These are phyloP conservation scores for Allophyes oxyacanthae DNA, from an alignment of 2,888 invertebrate genomes.

Conservation along the genomic window DNA sequence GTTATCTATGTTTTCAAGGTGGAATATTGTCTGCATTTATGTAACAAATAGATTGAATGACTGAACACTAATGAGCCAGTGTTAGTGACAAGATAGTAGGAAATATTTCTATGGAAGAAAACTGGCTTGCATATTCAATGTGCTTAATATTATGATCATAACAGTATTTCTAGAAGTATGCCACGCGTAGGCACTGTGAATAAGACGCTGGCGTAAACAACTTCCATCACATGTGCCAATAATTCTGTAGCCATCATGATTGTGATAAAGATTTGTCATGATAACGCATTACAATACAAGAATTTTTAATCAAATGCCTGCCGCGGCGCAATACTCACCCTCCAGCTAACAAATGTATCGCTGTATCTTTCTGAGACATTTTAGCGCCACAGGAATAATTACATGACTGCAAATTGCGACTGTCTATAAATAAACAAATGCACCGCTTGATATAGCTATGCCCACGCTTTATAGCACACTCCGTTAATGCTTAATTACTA, in stretches of 20 bases:
- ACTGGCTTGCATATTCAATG: conserved; percentile 1
- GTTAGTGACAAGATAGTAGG: neutral
- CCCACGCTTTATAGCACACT: conserved; percentile 59
- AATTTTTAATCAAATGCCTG: conserved; percentile 44
- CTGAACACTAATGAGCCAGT: conserved; percentile 17
- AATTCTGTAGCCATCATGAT: conserved; percentile 51
- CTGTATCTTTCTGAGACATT: conserved; percentile 95
- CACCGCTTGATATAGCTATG: conserved; percentile 72
- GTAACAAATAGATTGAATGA: conserved; percentile 33
- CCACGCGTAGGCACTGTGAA: conserved; percentile 60
- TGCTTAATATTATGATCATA: conserved; percentile 2
- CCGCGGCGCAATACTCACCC: conserved; percentile 92
- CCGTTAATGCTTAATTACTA: conserved; percentile 39
- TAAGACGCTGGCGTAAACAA: conserved; percentile 71
- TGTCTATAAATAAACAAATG: conserved; percentile 89
- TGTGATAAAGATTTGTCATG: conserved; percentile 54
- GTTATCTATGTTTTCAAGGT: conserved; percentile 41
- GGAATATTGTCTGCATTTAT: conserved; percentile 25
- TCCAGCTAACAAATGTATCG: conserved; percentile 98
- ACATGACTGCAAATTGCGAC: conserved; percentile 87
- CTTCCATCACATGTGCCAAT: conserved; percentile 71
- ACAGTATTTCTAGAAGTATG: conserved; percentile 17
- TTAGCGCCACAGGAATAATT: conserved; percentile 82
- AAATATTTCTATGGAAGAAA: neutral
- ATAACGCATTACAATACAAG: conserved; percentile 41